These are phyloP conservation scores for Tamias sibiricus DNA, from an alignment of 2,113 vertebrate genomes.

Conservation along the genomic window DNA sequence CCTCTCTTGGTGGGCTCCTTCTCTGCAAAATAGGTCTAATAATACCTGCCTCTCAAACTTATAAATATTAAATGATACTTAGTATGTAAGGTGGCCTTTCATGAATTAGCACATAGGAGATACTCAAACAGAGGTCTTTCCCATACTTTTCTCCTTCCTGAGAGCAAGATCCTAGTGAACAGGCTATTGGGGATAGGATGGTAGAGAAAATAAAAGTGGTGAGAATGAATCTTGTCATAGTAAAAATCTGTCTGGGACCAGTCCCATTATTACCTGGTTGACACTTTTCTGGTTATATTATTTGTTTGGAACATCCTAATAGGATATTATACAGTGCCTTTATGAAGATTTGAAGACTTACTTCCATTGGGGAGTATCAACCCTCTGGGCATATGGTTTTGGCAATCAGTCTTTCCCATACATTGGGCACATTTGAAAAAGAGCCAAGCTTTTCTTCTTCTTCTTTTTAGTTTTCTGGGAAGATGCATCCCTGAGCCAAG, in stretches of 20 bases:
- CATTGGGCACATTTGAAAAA: background rate
- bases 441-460: no score
- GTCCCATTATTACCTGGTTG: background rate
- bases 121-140: background rate
- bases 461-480: background rate
- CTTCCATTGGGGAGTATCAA: background rate
- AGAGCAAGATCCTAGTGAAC: background rate
- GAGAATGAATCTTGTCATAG: background rate
- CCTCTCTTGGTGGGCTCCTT: background rate
- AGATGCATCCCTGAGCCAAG: background rate
- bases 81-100: background rate
- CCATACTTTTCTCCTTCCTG: background rate
- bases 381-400: background rate
- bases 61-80: background rate
- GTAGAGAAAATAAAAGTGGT: background rate
- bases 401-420: background rate
- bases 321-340: background rate
- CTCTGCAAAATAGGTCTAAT: background rate
- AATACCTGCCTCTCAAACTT: background rate
- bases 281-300: background rate
- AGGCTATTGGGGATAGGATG: background rate
- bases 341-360: background rate
- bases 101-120: background rate
- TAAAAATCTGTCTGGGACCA: background rate
- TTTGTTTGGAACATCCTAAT: constrained; percentile 16